Conservation (phyloP, 2,797 vertebrate genomes). For the Tangara arthus region DNA sequence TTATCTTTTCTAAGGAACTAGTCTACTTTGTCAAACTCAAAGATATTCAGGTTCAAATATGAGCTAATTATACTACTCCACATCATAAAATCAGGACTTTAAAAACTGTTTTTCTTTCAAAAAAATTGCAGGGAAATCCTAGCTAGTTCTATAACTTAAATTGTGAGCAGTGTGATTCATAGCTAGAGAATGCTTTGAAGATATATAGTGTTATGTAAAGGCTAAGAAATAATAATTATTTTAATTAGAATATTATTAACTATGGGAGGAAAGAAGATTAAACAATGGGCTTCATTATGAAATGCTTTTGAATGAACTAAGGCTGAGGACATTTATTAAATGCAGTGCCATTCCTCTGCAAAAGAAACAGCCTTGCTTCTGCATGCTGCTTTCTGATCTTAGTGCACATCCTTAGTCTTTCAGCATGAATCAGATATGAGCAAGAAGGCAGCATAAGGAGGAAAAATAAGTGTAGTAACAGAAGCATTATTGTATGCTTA, state of each 20-base stretch:
- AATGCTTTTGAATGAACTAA: not conserved
- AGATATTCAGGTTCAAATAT: not conserved
- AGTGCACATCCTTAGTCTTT: not conserved
- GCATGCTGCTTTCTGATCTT: not conserved
- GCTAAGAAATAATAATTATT: constrained; percentile 41
- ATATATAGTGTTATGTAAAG: not conserved
- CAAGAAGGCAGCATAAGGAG: not conserved
- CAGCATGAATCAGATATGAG: not conserved
- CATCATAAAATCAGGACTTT: not conserved
- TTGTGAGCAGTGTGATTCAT: constrained; percentile 7
- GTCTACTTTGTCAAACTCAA: not conserved
- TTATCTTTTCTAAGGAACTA: not conserved
- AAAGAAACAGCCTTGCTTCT: not conserved
- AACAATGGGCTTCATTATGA: constrained; percentile 31
- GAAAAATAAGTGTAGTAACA: not conserved
- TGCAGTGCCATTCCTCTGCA: not conserved
- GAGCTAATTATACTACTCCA: not conserved
- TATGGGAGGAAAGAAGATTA: not conserved
- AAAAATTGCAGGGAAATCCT: not conserved
- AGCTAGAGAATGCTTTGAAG: constrained; percentile 44
- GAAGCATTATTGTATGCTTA: not conserved
- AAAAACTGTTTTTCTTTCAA: not conserved
- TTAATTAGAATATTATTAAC: constrained; percentile 56
- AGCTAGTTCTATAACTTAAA: not conserved
- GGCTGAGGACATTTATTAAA: not conserved